Evolutionary conservation across 2,888 invertebrate species (phyloP).

Genomic region (Meteorus colon): DNA sequence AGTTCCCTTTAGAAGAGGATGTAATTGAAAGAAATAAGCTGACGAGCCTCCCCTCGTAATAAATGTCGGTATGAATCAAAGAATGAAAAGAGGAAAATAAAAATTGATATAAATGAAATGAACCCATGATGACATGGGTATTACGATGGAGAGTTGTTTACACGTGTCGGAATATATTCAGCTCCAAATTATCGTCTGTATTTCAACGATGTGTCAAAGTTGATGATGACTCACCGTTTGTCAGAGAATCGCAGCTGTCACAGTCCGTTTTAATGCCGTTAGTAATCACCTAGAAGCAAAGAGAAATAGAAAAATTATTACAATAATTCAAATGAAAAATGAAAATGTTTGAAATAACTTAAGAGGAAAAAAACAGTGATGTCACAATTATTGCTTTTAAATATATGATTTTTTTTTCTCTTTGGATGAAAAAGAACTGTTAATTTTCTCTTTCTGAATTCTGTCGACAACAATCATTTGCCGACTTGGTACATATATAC

Average conservation of each 20-base stretch:
- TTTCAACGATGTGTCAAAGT: constrained; percentile 2
- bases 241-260: constrained; percentile 64
- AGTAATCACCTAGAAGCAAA: constrained; percentile 66
- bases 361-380: neutral
- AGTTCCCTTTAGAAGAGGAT: constrained; percentile 13
- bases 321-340: neutral
- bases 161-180: neutral
- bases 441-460: neutral
- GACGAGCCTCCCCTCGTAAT: constrained; percentile 17
- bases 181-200: constrained; percentile 24
- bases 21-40: constrained; percentile 45
- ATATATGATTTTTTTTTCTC: neutral
- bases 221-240: constrained; percentile 65
- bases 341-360: neutral
- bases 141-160: neutral
- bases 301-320: constrained; percentile 35
- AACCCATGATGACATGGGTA: neutral
- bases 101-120: constrained; percentile 39
- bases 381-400: neutral
- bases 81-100: constrained; percentile 14
- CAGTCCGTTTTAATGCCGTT: constrained; percentile 64
- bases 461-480: neutral
- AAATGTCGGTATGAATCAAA: constrained; percentile 11
- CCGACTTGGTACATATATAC: neutral
- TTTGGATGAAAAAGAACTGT: neutral